Conservation (phyloP, 2,113 vertebrate species). For the Misgurnus anguillicaudatus region DNA sequence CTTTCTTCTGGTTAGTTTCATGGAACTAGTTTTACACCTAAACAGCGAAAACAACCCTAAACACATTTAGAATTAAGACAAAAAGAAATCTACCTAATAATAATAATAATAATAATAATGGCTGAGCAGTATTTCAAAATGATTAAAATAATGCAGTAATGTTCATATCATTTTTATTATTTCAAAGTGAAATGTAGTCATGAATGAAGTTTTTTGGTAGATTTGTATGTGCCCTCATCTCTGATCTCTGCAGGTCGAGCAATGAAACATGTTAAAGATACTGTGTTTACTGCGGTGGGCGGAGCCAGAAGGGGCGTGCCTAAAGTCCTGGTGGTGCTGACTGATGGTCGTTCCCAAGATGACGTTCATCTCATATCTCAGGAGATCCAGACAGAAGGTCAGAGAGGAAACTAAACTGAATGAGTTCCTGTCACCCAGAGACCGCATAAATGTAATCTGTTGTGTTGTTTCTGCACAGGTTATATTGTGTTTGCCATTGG, state of each 20-base stretch:
- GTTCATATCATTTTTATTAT: too few species aligned
- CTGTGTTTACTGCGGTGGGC: conserved; percentile 82
- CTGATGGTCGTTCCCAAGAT: conserved; percentile 93
- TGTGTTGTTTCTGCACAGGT: conserved; percentile 67
- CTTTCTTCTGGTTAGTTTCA: too few species aligned
- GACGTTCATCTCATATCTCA: conserved; percentile 90
- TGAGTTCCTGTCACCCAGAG: neutral
- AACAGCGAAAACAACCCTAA: too few species aligned
- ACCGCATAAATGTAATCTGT: neutral
- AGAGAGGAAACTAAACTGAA: neutral
- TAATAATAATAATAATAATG: too few species aligned
- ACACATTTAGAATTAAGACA: too few species aligned
- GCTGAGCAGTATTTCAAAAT: too few species aligned
- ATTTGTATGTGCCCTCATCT: conserved; percentile 11
- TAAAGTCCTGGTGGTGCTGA: conserved; percentile 93
- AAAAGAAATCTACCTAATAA: too few species aligned
- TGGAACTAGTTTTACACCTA: too few species aligned
- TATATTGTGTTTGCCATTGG: conserved; percentile 94
- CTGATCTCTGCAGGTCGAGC: conserved; percentile 81
- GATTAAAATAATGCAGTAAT: too few species aligned
- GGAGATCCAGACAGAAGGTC: conserved; percentile 92
- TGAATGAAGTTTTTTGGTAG: too few species aligned
- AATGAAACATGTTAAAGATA: conserved; percentile 89
- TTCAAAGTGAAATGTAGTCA: too few species aligned
- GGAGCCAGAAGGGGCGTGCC: conserved; percentile 88